phyloP scores from a whole-genome alignment of 2,113 vertebrate species.

The Argyrosomus japonicus region DNA sequence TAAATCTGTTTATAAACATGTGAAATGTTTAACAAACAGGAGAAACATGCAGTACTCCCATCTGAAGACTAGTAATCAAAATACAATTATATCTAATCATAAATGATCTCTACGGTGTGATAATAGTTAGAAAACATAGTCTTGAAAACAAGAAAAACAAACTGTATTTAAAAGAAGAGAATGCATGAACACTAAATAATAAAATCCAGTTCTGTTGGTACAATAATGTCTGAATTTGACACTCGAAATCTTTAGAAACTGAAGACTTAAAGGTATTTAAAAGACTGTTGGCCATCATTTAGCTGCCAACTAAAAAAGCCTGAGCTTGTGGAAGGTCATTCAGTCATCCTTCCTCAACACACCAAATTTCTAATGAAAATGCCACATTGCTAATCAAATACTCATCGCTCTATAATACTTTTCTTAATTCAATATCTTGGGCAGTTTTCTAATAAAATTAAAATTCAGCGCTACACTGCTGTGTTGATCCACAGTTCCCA shows the following conservation, averaged over 20 bases:
- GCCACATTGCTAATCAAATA: neutral
- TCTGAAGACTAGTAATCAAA: neutral
- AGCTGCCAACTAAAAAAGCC: conserved; percentile 1
- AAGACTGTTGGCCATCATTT: conserved; percentile 6
- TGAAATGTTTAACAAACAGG: neutral
- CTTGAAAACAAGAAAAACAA: conserved; percentile 2
- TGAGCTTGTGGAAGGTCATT: neutral
- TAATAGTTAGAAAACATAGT: no score
- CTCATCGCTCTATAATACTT: neutral
- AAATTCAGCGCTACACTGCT: neutral
- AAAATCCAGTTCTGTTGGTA: conserved; percentile 17
- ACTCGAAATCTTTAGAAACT: conserved; percentile 18
- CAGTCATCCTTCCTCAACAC: neutral
- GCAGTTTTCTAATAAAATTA: conserved; percentile 1
- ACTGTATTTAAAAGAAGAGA: neutral
- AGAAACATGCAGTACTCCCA: neutral
- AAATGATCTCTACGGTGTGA: neutral
- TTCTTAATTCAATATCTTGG: neutral
- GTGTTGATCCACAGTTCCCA: conserved; percentile 15
- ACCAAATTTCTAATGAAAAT: neutral
- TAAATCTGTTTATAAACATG: no score
- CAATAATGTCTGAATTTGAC: conserved; percentile 37
- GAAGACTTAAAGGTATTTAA: conserved; percentile 11
- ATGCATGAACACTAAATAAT: neutral
- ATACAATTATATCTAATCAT: conserved; percentile 11